Evolutionary conservation across 2,797 vertebrate genomes (phyloP).

Genomic region (Hippopotamyrus pictus): DNA sequence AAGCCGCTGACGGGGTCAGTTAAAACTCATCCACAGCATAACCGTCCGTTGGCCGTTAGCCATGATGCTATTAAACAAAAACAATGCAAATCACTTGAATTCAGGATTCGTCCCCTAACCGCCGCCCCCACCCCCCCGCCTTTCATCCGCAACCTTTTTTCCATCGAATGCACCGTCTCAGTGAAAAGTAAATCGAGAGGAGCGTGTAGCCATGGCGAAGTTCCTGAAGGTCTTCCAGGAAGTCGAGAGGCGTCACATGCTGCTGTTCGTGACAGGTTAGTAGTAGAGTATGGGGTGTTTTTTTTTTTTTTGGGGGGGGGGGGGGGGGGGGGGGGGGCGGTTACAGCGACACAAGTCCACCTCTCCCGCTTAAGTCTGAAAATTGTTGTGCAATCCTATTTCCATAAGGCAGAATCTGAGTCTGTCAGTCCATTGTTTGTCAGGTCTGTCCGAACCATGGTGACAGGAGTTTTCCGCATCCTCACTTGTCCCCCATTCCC

Average conservation of each 20-base stretch:
- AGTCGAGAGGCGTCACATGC: conserved; percentile 12
- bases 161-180: neutral
- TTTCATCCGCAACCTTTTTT: neutral
- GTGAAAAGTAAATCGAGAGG: conserved; percentile 12
- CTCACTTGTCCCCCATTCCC: conserved; percentile 12
- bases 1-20: neutral
- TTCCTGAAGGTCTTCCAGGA: conserved; percentile 1
- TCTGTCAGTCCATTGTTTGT: conserved; percentile 23
- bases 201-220: neutral
- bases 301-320: neutral
- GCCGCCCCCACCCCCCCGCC: neutral
- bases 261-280: conserved; percentile 6
- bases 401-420: conserved; percentile 38
- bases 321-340: neutral
- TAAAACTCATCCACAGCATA: neutral
- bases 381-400: conserved; percentile 23
- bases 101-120: neutral
- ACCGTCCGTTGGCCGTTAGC: neutral
- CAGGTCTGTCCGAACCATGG: conserved; percentile 31
- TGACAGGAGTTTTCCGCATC: conserved; percentile 23
- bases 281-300: conserved; percentile 5
- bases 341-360: conserved; percentile 26
- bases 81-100: neutral
- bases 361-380: neutral
- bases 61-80: neutral